Base-by-base conservation (phyloP, 2,797 vertebrate species). In the Acanthis flammea region DNA sequence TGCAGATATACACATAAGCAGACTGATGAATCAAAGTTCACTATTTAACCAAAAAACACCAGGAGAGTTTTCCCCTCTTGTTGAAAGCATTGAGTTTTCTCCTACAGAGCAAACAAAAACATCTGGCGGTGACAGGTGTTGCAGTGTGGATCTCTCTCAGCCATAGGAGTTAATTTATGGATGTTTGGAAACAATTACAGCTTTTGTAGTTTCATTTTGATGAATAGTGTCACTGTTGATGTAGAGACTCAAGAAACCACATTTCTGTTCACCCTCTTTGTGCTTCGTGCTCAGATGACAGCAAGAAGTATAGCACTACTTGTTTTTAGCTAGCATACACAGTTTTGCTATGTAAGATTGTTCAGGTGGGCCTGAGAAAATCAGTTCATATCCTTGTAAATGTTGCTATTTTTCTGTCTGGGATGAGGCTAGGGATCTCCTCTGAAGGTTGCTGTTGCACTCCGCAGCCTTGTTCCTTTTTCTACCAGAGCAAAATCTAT, bases 331-430 rank as follows among this genome's bases (percentile, higher is more conserved):
- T 63, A 61, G 53, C 31, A 27, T 37, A 22, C 3, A 5, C 28
- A 14, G 2, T 30, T 82, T 60, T 87, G 28, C 57, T 9, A 1
- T 23, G 14, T 22, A 31, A 61, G 33, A 55, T 67, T 0, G 0
- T 75, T 25, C 23, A 82, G 8, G 18, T 72, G 50, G 23, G 24
- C 12, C 21, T 72, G 55, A 55, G 25, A 68, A 75, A 68, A 47
- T 62, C 12, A 14, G 2, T 45, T 75, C 2, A 9, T 44, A 18
- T 54, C 12, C 30, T 67, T 57, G 7, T 50, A 45, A 62, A 10
- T 23, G 22, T 30, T 50, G 9, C 22, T 65, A 3, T 16, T 68
- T 88, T 65, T 81, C 39, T 87, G 66, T 2, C 54, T 92, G 31
- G 31, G 4, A 9, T 44, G 67, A 50, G 13, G 12, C 24, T 50